Evolutionary conservation across 92 coral and sea anemone species (phyloP), one percentile per base, ranked within the genome.

Genomic region (Micromussa lordhowensis): DNA sequence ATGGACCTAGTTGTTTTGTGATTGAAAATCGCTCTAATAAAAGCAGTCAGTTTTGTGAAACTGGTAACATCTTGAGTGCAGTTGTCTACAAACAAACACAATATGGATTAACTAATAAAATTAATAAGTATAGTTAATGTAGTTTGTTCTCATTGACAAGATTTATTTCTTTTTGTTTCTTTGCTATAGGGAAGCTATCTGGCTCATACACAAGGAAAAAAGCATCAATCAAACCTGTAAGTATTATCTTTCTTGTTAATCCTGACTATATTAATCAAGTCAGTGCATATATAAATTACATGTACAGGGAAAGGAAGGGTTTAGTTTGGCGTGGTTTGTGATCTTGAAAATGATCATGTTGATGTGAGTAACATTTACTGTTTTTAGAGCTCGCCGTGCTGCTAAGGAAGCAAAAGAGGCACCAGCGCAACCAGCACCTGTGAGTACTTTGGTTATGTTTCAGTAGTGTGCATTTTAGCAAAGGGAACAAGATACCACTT

Each of bases 391-490:
- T 71, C 98, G 98, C 22, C 96, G 99, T 86, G 99, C 99, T 81
- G 99, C 99, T 38, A 96, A 96, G 69, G 99, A 96, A 87, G 99
- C 99, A 0, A 97, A 97, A 76, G 99, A 97, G 51, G 99, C 99
- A 14, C 99, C 99, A 54, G 99, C 99, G 1, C 99, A 95, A 82
- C 99, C 99, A 55, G 98, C 98, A 16, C 97, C 95, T 55, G 99
- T 97, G 70, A 91, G 99, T 93, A 40, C 58, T 28, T 48, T 66
- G 3, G 11, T 26, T 28, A 26, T 66, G 7, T n/a, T 64, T 64
- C 70, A 19, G 24, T 66, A 10, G 0, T 28, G 5, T 12, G 0
- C 71, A 21, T 66, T 30, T 3, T 18, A 11, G 18, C 15, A 14
- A 6, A 66, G 71, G 68, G 28, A 59, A 59, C 68, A 59, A 59